These are phyloP conservation scores for Anas platyrhynchos DNA, from an alignment of 2,113 vertebrate genomes.

Conservation along the genomic window DNA sequence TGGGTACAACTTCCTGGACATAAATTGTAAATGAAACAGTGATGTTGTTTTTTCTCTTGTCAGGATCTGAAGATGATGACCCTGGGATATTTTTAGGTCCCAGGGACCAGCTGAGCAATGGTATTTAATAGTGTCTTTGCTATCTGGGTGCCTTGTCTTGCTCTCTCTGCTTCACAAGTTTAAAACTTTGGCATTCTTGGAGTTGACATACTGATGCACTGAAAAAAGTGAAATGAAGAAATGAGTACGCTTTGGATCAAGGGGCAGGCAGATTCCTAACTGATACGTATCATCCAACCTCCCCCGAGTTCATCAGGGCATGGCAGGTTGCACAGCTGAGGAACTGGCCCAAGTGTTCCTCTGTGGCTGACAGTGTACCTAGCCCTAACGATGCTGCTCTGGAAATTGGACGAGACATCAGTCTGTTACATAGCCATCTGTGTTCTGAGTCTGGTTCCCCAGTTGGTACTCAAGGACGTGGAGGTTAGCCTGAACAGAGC, in stretches of 20 bases:
- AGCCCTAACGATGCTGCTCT: not conserved
- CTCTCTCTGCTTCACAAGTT: slow-evolving; percentile 18
- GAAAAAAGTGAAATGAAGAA: not conserved
- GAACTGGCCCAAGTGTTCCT: not conserved
- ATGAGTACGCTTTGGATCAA: not conserved
- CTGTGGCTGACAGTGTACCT: not conserved
- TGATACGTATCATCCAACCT: not conserved
- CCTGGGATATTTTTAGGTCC: slow-evolving; percentile 74
- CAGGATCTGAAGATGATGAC: slow-evolving; percentile 78
- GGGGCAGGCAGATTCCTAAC: not conserved
- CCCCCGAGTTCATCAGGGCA: not conserved
- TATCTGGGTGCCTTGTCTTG: slow-evolving; percentile 12
- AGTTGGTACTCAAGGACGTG: rapidly evolving
- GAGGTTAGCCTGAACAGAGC: not conserved
- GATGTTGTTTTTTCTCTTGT: slow-evolving; percentile 72
- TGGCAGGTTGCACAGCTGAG: not conserved
- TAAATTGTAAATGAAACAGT: not conserved
- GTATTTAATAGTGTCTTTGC: slow-evolving; percentile 70
- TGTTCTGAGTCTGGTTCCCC: rapidly evolving
- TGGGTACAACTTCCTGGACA: not conserved
- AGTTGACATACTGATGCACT: slow-evolving; percentile 45
- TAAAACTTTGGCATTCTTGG: slow-evolving; percentile 69
- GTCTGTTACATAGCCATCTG: rapidly evolving
- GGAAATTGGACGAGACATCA: not conserved
- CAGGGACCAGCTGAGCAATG: slow-evolving; percentile 73